phyloP scores from a whole-genome alignment of 2,113 vertebrate species.

The Phasianus colchicus region DNA sequence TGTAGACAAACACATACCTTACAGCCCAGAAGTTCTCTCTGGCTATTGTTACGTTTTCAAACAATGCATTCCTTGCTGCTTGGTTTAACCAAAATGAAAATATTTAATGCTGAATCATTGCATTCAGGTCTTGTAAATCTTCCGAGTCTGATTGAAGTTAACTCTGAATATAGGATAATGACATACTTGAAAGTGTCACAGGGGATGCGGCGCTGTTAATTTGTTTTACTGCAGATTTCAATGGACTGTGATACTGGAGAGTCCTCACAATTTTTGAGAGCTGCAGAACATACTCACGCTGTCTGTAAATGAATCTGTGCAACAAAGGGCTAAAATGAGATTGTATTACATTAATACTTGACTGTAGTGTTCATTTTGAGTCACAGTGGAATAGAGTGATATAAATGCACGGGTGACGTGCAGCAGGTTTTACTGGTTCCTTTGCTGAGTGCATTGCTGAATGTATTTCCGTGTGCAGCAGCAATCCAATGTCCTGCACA shows the following conservation, averaged over 20 bases:
- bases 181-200: not conserved
- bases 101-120: not conserved
- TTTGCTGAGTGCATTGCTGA: not conserved
- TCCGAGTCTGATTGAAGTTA: not conserved
- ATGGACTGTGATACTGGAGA: not conserved
- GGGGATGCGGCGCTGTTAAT: not conserved
- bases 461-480: not conserved
- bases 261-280: not conserved
- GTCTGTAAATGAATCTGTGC: not conserved
- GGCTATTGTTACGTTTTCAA: not conserved
- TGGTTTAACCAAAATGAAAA: not conserved
- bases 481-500: not conserved
- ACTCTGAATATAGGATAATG: not conserved
- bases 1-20: not conserved
- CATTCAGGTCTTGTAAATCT: not conserved
- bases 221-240: not conserved
- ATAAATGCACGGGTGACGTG: rapidly evolving
- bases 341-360: not conserved
- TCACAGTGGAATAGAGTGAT: not conserved
- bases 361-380: not conserved
- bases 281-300: rapidly evolving
- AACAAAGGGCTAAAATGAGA: not conserved
- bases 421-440: not conserved
- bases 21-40: not conserved
- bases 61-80: not conserved